Percentiles rank a stretch among this genome's conserved stretches.
phyloP scores from a whole-genome alignment of 2,797 vertebrate genomes.

The Austrolebias charrua region DNA sequence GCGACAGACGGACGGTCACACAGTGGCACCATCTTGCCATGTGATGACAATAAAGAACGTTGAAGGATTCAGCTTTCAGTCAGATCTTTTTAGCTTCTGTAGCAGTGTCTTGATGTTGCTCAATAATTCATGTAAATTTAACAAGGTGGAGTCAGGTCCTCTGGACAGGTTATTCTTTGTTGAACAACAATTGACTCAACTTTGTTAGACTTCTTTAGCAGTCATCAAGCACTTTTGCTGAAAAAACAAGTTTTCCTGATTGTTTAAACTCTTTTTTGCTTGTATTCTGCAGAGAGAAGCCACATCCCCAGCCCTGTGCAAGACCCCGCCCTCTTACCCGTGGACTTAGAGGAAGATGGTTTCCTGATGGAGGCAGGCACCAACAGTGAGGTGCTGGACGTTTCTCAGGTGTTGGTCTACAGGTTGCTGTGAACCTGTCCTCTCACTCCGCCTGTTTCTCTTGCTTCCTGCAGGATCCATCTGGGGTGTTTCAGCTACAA shows the following conservation, averaged over 20 bases:
- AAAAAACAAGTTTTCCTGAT: no score
- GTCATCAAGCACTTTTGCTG: no score
- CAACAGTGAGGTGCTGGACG: constrained; percentile 69
- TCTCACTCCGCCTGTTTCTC: not conserved
- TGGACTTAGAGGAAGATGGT: constrained; percentile 69
- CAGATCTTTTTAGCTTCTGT: not conserved
- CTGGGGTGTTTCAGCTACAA: constrained; percentile 64
- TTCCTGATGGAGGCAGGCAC: constrained; percentile 66
- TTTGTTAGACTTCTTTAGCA: no score
- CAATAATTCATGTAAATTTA: no score
- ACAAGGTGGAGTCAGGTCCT: no score
- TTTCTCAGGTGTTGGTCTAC: not conserved
- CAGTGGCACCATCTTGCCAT: no score
- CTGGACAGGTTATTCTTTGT: no score
- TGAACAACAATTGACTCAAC: no score
- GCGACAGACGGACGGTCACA: no score
- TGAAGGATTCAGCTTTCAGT: not conserved
- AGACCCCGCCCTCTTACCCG: constrained; percentile 50
- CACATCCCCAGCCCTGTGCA: constrained; percentile 20
- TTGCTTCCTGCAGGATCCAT: constrained; percentile 57
- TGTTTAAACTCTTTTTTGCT: not conserved
- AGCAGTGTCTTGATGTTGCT: no score
- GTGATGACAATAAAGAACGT: no score
- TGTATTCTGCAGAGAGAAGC: constrained; percentile 51
- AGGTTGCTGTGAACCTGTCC: not conserved